Evolutionary conservation across 2,797 vertebrate species (phyloP).

Genomic region (Sebastes jordani): DNA sequence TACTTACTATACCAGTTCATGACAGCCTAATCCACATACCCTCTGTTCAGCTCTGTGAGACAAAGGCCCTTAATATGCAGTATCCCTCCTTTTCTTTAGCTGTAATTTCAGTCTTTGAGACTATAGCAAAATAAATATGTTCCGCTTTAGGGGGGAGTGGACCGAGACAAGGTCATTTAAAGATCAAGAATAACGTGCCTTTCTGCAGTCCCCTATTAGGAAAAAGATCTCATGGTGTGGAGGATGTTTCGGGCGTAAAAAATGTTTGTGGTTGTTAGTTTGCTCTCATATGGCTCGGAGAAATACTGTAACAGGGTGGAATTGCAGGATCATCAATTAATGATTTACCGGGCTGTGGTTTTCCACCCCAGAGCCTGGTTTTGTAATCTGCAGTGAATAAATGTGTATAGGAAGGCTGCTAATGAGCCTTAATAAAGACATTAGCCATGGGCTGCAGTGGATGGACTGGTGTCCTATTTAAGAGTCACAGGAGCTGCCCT

Average conservation of each 20-base stretch:
- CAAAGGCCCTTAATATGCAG: conserved; percentile 39
- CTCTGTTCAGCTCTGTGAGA: conserved; percentile 55
- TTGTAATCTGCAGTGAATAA: conserved; percentile 73
- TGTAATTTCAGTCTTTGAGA: conserved; percentile 42
- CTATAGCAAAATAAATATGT: conserved; percentile 41
- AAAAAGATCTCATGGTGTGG: background rate
- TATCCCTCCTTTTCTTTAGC: background rate
- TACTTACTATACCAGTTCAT: conserved; percentile 38
- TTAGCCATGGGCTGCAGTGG: conserved; percentile 61
- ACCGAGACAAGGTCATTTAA: conserved; percentile 57
- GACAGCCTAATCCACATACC: conserved; percentile 60
- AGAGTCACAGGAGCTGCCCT: conserved; percentile 58
- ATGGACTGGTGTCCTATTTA: conserved; percentile 69
- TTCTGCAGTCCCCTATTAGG: conserved; percentile 7
- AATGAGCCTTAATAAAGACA: conserved; percentile 77
- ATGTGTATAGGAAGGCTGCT: conserved; percentile 75
- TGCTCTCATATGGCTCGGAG: conserved; percentile 31
- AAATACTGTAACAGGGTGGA: conserved; percentile 44
- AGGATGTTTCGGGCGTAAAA: conserved; percentile 30
- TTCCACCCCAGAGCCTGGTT: conserved; percentile 72
- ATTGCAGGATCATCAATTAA: conserved; percentile 77
- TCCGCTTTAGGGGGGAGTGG: conserved; percentile 28
- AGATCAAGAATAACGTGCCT: conserved; percentile 9
- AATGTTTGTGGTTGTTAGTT: conserved; percentile 38
- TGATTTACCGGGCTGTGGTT: conserved; percentile 70